Conservation (phyloP, 2,113 vertebrate species). For the Psittacula cyanocephala region DNA sequence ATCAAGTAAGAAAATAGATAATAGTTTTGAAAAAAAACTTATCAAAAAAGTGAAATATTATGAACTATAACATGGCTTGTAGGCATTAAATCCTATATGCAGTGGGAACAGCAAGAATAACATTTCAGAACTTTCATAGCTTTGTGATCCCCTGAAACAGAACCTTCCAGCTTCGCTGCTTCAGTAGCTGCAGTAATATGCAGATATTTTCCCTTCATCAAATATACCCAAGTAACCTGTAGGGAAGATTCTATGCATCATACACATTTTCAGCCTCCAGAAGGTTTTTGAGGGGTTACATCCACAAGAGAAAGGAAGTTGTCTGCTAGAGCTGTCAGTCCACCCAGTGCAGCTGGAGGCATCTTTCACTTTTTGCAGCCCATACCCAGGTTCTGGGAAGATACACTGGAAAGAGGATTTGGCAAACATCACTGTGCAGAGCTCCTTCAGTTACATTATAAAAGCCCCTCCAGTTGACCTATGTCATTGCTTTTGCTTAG, state of each 20-base stretch:
- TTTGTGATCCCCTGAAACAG: neutral
- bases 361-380: neutral
- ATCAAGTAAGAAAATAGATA: constrained; percentile 32
- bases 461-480: neutral
- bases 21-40: neutral
- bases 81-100: neutral
- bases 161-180: neutral
- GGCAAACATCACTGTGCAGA: neutral
- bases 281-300: neutral
- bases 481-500: neutral
- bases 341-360: fast-evolving
- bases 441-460: neutral
- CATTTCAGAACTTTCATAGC: neutral
- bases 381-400: neutral
- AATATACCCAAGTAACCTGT: neutral
- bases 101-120: neutral
- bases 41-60: neutral
- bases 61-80: neutral
- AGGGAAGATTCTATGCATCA: neutral
- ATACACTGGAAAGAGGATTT: neutral
- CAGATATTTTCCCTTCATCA: neutral
- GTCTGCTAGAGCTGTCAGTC: neutral
- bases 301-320: neutral
- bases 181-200: neutral
- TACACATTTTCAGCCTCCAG: neutral